phyloP scores from a whole-genome alignment of 2,113 vertebrate species.

The Lucifuga dentata region DNA sequence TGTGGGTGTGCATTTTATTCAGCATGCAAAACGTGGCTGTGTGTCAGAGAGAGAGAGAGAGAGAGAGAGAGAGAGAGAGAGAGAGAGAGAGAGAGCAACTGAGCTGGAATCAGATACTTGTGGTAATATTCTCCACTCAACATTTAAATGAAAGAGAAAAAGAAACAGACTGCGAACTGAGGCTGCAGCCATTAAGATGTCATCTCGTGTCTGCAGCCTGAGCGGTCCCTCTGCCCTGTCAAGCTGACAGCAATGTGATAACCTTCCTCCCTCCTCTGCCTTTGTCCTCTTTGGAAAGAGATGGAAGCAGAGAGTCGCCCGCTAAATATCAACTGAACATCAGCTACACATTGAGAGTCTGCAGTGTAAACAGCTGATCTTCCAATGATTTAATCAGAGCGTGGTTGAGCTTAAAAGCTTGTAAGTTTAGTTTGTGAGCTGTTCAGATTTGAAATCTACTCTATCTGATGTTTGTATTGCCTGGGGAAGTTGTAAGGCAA shows the following conservation, averaged over 20 bases:
- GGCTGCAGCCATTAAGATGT: conserved; percentile 60
- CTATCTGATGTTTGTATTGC: conserved; percentile 4
- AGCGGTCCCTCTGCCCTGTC: conserved; percentile 36
- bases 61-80: no score
- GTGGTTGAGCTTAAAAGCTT: not conserved
- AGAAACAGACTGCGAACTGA: conserved; percentile 20
- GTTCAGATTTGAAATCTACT: conserved; percentile 1
- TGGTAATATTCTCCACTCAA: conserved; percentile 21
- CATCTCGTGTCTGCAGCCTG: conserved; percentile 48
- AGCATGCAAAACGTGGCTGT: conserved; percentile 2
- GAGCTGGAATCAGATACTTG: conserved; percentile 48
- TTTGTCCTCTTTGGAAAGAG: conserved; percentile 37
- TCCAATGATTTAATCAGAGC: conserved; percentile 32
- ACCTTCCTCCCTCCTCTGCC: conserved; percentile 19
- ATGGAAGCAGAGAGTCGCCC: conserved; percentile 12
- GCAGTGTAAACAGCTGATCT: conserved; percentile 17
- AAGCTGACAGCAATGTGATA: conserved; percentile 42
- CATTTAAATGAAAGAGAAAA: conserved; percentile 16
- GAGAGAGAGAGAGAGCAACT: no score
- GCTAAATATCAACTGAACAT: conserved; percentile 47
- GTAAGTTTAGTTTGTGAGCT: not conserved
- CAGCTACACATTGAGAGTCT: conserved; percentile 17
- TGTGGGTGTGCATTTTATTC: not conserved
- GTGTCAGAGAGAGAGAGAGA: no score
- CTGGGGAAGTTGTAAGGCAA: no score